Evolutionary conservation across 2,888 invertebrate species (phyloP), one percentile per base, ranked within the genome.

Genomic region (Salpingus planirostris): DNA sequence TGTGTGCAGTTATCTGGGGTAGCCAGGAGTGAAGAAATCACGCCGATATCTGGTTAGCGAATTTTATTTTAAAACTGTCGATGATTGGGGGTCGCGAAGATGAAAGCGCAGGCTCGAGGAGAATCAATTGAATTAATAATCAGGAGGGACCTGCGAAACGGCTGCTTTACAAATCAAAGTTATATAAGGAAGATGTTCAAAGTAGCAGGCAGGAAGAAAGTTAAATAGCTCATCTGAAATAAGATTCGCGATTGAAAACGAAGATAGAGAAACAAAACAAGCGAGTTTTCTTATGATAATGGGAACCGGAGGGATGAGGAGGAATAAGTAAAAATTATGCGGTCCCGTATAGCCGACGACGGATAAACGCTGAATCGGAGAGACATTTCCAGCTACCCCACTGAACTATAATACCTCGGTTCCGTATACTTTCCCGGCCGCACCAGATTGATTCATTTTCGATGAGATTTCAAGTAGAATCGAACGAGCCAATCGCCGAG

Each of bases 391-490:
- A 24, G 26, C 8, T 31, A 12, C 32, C 37, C 26, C 27, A n/a
- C 33, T 30, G 23, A 33, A 26, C n/a, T n/a, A n/a, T n/a, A n/a
- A n/a, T n/a, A n/a, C 15, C 32, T 38, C 15, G 18, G 25, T 37
- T 36, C 38, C 21, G 29, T 23, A 5, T 28, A 33, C 32, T 43
- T 42, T 40, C 33, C 36, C 37, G 36, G 39, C 38, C 34, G 29
- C n/a, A n/a, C 29, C 38, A 40, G 43, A 45, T 44, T 44, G 44
- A 46, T 48, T 47, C 42, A 43, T 44, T 47, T 46, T 45, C 43
- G 34, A 43, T 42, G 42, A 42, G 43, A 44, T 43, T 46, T 44
- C 40, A 34, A 46, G 37, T 32, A 40, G 40, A 43, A 36, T 43
- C 34, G 37, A 46, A 44, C 43, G 38, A 42, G 37, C 35, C 40